These are phyloP conservation scores for Oryctes rhinoceros DNA, from an alignment of 1,140 invertebrate species.

Conservation along the genomic window DNA sequence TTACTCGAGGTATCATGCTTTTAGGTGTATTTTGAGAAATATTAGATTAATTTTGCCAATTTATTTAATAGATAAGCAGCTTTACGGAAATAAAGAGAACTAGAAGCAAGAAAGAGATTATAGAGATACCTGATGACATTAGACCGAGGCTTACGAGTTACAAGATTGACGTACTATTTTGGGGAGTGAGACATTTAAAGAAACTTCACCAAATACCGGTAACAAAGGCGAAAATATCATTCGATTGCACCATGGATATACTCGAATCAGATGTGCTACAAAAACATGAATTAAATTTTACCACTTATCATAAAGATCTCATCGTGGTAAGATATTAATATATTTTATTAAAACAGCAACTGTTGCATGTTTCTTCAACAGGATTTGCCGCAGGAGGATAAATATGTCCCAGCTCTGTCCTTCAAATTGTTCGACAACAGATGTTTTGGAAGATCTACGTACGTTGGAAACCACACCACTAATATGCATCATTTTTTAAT, in stretches of 20 bases:
- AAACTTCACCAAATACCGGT: slow-evolving; percentile 62
- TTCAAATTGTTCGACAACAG: slow-evolving; percentile 70
- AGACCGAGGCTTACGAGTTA: slow-evolving; percentile 57
- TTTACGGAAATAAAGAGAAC: not conserved
- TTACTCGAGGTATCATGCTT: slow-evolving; percentile 62
- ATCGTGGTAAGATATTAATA: slow-evolving; percentile 16
- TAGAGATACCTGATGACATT: slow-evolving; percentile 63
- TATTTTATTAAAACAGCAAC: not conserved
- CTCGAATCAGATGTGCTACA: slow-evolving; percentile 65
- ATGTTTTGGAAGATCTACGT: slow-evolving; percentile 67
- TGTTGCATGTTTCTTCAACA: slow-evolving; percentile 52
- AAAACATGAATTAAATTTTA: slow-evolving; percentile 44
- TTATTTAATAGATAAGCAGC: not conserved
- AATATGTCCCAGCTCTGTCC: slow-evolving; percentile 64
- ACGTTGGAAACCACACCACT: slow-evolving; percentile 64
- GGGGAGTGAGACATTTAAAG: slow-evolving; percentile 69
- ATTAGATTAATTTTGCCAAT: not conserved
- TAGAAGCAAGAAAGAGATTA: slow-evolving; percentile 37
- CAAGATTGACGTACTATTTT: slow-evolving; percentile 70
- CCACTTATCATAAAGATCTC: not conserved
- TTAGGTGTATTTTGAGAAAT: not conserved
- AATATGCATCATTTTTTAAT: slow-evolving; percentile 60
- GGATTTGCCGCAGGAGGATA: slow-evolving; percentile 61
- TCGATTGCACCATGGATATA: slow-evolving; percentile 65
- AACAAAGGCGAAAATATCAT: slow-evolving; percentile 64